These are phyloP conservation scores for Synanthedon myopaeformis DNA, from an alignment of 2,888 invertebrate genomes.

Conservation along the genomic window DNA sequence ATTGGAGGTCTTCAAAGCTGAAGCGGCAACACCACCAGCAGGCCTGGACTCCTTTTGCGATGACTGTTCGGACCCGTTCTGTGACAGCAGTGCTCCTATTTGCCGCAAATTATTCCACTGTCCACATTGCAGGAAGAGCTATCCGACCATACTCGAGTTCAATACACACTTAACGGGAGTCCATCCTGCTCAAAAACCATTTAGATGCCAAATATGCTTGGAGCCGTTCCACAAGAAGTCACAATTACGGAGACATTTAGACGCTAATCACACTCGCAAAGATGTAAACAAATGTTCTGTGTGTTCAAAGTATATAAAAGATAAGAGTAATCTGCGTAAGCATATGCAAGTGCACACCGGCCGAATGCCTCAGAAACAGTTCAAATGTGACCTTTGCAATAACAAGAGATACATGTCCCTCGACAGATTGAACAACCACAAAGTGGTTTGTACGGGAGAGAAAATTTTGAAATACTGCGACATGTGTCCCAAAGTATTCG, in stretches of 20 bases:
- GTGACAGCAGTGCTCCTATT: constrained; percentile 54
- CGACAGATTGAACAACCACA: constrained; percentile 65
- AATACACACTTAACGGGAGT: constrained; percentile 66
- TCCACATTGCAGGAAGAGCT: constrained; percentile 68
- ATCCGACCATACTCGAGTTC: constrained; percentile 64
- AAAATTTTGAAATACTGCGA: constrained; percentile 65
- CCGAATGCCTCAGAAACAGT: constrained; percentile 64
- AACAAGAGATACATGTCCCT: constrained; percentile 67
- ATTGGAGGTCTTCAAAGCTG: constrained; percentile 43
- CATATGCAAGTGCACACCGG: constrained; percentile 71
- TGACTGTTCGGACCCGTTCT: constrained; percentile 67
- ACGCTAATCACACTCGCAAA: constrained; percentile 61
- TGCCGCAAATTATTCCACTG: constrained; percentile 67
- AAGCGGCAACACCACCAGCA: constrained; percentile 48
- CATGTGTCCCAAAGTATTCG: constrained; percentile 69
- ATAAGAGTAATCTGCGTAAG: constrained; percentile 66
- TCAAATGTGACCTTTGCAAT: constrained; percentile 67
- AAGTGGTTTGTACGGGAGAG: constrained; percentile 65
- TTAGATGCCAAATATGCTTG: constrained; percentile 66
- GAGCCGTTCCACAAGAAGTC: constrained; percentile 66
- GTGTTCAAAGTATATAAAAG: constrained; percentile 68
- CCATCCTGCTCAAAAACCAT: constrained; percentile 65
- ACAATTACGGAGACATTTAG: constrained; percentile 62
- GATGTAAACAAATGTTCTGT: constrained; percentile 69
- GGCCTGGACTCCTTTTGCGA: constrained; percentile 63